These are phyloP conservation scores for Pinctada fucata DNA, from an alignment of 2,888 invertebrate genomes.

Conservation along the genomic window DNA sequence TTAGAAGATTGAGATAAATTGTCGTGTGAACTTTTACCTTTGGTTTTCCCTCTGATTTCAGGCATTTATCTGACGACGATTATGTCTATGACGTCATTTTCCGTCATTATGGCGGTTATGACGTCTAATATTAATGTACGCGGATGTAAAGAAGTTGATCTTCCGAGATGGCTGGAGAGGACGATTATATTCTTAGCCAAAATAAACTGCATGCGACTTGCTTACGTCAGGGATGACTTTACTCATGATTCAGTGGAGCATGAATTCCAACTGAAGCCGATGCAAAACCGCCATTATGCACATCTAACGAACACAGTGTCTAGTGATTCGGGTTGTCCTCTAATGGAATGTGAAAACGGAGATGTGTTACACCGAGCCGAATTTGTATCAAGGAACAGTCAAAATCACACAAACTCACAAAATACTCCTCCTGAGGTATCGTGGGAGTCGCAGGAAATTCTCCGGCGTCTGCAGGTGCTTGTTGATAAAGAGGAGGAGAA, in stretches of 20 bases:
- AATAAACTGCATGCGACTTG: conserved; percentile 58
- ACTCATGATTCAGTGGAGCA: neutral
- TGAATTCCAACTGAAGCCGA: conserved; percentile 14
- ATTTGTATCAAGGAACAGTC: neutral
- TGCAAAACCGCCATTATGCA: conserved; percentile 31
- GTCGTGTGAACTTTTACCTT: no score
- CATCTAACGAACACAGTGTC: conserved; percentile 57
- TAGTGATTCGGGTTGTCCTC: conserved; percentile 66
- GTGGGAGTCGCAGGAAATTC: conserved; percentile 60
- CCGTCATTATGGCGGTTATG: conserved; percentile 75
- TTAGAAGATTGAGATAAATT: no score
- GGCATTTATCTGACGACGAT: conserved; percentile 76
- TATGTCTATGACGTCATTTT: conserved; percentile 76
- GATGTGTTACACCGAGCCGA: conserved; percentile 34
- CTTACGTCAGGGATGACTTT: conserved; percentile 36
- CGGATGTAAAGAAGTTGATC: conserved; percentile 59
- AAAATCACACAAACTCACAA: conserved; percentile 24
- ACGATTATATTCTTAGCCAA: conserved; percentile 52
- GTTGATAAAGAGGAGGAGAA: conserved; percentile 63
- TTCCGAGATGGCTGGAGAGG: conserved; percentile 56
- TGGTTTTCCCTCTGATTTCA: conserved; percentile 34
- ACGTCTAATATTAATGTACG: conserved; percentile 76
- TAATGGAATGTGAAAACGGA: conserved; percentile 68
- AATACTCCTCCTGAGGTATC: conserved; percentile 32
- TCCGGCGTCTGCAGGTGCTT: conserved; percentile 60